Evolutionary conservation across 2,797 vertebrate genomes (phyloP).

Genomic region (Salmo trutta): DNA sequence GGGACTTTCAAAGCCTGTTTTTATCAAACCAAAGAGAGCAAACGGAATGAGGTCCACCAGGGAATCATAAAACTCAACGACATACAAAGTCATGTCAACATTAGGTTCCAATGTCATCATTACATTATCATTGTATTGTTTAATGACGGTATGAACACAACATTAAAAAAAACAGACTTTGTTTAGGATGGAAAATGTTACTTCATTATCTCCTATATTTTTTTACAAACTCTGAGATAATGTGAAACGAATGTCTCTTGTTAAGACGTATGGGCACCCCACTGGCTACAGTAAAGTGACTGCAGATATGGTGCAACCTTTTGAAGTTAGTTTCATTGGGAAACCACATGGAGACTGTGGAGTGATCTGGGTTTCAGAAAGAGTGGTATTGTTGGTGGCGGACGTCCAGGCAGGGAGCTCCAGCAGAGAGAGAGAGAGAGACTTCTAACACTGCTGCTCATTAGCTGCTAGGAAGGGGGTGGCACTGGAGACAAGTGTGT

Average conservation of each 20-base stretch:
- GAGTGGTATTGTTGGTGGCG: neutral
- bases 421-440: neutral
- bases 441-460: neutral
- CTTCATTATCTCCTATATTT: neutral
- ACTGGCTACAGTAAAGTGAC: neutral
- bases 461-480: neutral
- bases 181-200: conserved; percentile 11
- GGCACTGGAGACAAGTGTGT: neutral
- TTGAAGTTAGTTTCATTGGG: conserved; percentile 9
- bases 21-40: neutral
- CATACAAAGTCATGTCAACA: neutral
- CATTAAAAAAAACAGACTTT: neutral
- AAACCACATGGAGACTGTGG: neutral
- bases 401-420: neutral
- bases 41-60: neutral
- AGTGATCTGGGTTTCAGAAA: neutral
- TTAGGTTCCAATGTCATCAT: conserved; percentile 2
- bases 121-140: neutral
- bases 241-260: conserved; percentile 12
- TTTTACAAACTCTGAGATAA: neutral
- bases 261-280: neutral
- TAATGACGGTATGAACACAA: neutral
- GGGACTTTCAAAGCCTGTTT: neutral
- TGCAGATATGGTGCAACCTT: conserved; percentile 2
- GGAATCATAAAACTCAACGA: neutral